Conservation (phyloP, 2,888 invertebrate genomes). For the Drosophila atripex region DNA sequence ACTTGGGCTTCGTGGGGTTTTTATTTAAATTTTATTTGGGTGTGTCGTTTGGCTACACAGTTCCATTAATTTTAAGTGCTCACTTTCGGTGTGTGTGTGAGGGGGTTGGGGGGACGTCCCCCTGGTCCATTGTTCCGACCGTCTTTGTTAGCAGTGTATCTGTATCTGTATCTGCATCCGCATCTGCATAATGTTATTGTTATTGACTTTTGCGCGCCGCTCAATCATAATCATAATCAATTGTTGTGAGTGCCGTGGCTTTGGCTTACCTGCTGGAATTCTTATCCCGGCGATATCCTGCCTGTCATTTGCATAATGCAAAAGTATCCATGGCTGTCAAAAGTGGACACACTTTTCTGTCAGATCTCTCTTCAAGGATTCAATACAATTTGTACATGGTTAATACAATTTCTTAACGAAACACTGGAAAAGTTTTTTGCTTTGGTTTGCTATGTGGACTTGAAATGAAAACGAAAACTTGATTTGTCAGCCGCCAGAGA, state of each 20-base stretch:
- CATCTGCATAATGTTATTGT: constrained; percentile 69
- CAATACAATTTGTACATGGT: constrained; percentile 13
- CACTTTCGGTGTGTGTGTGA: constrained; percentile 9
- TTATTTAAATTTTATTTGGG: constrained; percentile 72
- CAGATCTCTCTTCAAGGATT: constrained; percentile 3
- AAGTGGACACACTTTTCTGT: constrained; percentile 33
- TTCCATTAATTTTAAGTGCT: constrained; percentile 80
- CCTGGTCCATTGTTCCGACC: constrained; percentile 43
- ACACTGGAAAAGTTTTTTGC: background rate
- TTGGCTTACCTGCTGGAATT: constrained; percentile 56
- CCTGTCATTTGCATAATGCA: constrained; percentile 67
- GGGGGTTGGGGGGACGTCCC: constrained; percentile 21
- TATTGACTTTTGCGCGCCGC: constrained; percentile 73
- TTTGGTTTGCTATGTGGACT: background rate
- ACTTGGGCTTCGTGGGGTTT: constrained; percentile 53
- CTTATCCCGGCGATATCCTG: constrained; percentile 52
- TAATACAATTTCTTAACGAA: background rate
- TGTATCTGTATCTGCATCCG: constrained; percentile 50
- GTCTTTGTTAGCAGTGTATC: constrained; percentile 22
- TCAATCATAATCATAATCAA: constrained; percentile 80
- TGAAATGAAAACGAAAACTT: constrained; percentile 2
- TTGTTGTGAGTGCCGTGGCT: constrained; percentile 43
- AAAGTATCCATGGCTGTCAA: constrained; percentile 25
- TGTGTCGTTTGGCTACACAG: constrained; percentile 56
- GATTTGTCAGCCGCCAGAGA: constrained; percentile 37